Conservation (phyloP, 2,797 vertebrate genomes). For the Chaenodraco wilsoni region DNA sequence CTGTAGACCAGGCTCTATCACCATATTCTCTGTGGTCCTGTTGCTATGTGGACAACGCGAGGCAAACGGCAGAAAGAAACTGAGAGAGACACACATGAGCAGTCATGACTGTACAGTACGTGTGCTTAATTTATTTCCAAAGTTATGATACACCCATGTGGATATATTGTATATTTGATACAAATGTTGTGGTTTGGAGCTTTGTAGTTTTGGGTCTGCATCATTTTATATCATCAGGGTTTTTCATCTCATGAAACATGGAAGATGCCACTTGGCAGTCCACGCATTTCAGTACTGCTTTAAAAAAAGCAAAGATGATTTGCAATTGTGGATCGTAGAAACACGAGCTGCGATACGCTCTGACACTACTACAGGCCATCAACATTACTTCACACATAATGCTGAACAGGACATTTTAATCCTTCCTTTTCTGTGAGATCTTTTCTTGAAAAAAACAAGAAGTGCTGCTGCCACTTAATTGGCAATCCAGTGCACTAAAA, state of each 20-base stretch:
- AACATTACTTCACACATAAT: neutral
- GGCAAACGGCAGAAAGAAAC: too few species aligned
- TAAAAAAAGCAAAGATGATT: neutral
- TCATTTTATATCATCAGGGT: neutral
- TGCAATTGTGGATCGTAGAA: neutral
- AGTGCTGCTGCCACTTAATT: constrained; percentile 2
- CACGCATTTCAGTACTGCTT: neutral
- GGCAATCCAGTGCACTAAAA: neutral
- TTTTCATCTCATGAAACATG: neutral
- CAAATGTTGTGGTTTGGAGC: too few species aligned
- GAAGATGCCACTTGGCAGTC: neutral
- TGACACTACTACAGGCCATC: constrained; percentile 9
- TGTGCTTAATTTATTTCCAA: too few species aligned
- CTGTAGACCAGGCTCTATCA: neutral
- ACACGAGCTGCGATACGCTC: constrained; percentile 6
- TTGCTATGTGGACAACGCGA: neutral
- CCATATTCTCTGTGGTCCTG: constrained; percentile 6
- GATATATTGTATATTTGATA: too few species aligned
- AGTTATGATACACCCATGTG: too few species aligned
- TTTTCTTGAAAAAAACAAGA: neutral
- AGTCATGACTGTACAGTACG: too few species aligned
- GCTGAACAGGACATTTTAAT: neutral
- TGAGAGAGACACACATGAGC: too few species aligned
- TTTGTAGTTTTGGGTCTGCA: neutral
- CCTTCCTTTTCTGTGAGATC: neutral